phyloP scores from a whole-genome alignment of 2,113 vertebrate species.

The Cephalopterus ornatus region DNA sequence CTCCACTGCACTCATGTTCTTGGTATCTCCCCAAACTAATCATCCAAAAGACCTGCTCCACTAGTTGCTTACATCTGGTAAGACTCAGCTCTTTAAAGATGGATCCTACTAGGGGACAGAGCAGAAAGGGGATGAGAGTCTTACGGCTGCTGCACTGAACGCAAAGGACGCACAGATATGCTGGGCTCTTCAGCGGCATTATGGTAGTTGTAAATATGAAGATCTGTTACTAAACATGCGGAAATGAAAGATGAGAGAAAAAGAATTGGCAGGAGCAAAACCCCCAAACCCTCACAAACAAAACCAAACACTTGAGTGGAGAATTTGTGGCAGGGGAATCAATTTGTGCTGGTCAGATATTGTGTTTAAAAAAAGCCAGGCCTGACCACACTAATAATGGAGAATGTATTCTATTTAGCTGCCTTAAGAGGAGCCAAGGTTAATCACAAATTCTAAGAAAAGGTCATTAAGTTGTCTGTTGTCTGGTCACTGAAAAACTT shows the following conservation, averaged over 20 bases:
- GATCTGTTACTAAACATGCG: fast-evolving
- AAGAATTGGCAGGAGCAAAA: neutral
- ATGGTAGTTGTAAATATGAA: fast-evolving
- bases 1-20: neutral
- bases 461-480: neutral
- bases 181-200: neutral
- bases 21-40: neutral
- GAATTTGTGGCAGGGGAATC: neutral
- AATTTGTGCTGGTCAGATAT: neutral
- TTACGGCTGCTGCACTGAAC: neutral
- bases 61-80: neutral
- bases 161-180: neutral
- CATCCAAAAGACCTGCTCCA: neutral
- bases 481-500: neutral
- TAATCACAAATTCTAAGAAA: neutral
- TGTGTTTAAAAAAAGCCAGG: neutral
- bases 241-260: neutral
- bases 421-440: neutral
- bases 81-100: neutral
- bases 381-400: neutral
- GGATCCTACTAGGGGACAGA: neutral
- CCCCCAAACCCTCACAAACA: neutral
- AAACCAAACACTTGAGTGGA: neutral
- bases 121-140: neutral
- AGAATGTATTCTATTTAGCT: neutral